Base-by-base conservation (phyloP, 2,113 vertebrate species). In the Aplodontia rufa region DNA sequence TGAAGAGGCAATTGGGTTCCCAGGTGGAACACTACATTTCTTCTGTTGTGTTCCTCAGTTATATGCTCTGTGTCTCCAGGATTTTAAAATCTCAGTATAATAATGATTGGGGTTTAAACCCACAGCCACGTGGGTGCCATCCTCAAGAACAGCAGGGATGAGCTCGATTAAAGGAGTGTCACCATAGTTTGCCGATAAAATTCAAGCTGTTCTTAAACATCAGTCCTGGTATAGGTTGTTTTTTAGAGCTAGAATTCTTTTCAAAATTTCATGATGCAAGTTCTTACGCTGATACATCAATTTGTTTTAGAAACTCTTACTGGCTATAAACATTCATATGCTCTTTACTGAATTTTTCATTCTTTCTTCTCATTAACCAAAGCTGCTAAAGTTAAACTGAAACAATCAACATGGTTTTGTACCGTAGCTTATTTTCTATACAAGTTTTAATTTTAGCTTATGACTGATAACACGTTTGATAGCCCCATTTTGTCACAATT, bases 171-270 rank as follows among this genome's bases (percentile, higher is more conserved):
- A 94, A 94, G 37, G 60, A 87, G 68, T 84, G 96, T 94, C 85
- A n/a, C 42, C 76, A 90, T 69, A 12, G 14, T 68, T 69, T 86
- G 68, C 40, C 86, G 82, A 30, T 95, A 97, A 97, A 96, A 90
- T n/a, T 95, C 87, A 94, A 95, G 81, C 92, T 96, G 90, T 96
- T 96, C 69, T 97, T 95, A 87, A 85, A 87, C 62, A 93, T 92
- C 95, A 97, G 51, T 80, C 66, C 32, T 85, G 5, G 83, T 79
- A 72, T 82, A 71, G 45, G 24, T 71, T 89, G 40, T 10, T 32
- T 93, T 91, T 90, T 76, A 78, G 47, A 87, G 93, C 28, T n/a
- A 19, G 47, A 87, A 83, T 62, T 90, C 42, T 97, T 80, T 89
- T 60, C 51, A 95, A 93, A 95, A 87, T 92, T 87, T 75, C 20